These are phyloP conservation scores for Encarsia formosa DNA, from an alignment of 2,888 invertebrate species.

Conservation along the genomic window DNA sequence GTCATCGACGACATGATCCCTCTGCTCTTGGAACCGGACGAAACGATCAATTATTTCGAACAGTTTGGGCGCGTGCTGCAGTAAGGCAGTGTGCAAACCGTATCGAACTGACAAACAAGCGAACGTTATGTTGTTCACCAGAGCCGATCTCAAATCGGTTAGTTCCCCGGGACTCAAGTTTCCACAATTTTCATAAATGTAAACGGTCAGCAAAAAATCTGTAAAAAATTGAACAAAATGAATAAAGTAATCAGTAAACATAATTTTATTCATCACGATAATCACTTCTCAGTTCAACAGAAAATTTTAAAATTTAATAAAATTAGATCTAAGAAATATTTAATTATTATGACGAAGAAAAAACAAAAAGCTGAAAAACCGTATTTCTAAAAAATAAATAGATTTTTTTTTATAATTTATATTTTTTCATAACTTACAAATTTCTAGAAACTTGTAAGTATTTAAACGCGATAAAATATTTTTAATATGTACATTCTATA, in stretches of 20 bases:
- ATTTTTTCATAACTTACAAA: too few species aligned
- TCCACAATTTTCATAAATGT: conserved; percentile 75
- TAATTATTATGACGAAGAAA: too few species aligned
- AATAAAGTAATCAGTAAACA: too few species aligned
- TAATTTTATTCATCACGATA: too few species aligned
- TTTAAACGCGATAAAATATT: too few species aligned
- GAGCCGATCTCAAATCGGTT: conserved; percentile 88
- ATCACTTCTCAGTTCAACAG: too few species aligned
- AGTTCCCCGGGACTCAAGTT: conserved; percentile 76
- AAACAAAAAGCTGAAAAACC: too few species aligned
- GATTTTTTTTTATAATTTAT: too few species aligned
- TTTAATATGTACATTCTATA: neutral
- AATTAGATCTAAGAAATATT: too few species aligned
- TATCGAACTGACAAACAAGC: conserved; percentile 83
- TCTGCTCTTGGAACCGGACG: conserved; percentile 61
- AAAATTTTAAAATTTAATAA: too few species aligned
- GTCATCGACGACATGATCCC: conserved; percentile 62
- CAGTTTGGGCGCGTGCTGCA: conserved; percentile 55
- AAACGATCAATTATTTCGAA: conserved; percentile 60
- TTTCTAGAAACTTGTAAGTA: too few species aligned
- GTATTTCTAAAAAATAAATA: too few species aligned
- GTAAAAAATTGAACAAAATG: conserved; percentile 24
- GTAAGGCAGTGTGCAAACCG: conserved; percentile 74
- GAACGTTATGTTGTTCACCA: conserved; percentile 95
- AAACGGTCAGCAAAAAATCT: conserved; percentile 83